Evolutionary conservation across 1,140 invertebrate species (phyloP).

Genomic region (Drosophila kanapiae): DNA sequence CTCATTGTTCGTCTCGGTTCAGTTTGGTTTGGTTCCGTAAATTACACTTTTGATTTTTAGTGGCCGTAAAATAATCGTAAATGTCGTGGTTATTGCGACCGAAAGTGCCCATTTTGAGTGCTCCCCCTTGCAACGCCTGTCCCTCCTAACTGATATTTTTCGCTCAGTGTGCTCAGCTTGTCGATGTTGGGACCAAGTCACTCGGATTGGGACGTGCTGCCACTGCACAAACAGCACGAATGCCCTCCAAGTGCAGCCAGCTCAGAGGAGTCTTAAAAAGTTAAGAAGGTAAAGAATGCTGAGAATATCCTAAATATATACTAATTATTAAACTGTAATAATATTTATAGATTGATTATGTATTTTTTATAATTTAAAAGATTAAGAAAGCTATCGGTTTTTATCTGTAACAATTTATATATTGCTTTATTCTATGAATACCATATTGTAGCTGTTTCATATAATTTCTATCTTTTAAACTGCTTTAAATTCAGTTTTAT

Average conservation of each 20-base stretch:
- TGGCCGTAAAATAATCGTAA: conserved; percentile 85
- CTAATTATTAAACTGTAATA: accelerated
- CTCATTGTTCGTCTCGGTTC: conserved; percentile 66
- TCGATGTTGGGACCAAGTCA: conserved; percentile 30
- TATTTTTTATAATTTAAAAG: neutral
- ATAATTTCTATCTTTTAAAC: too few species aligned
- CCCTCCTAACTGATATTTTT: conserved; percentile 75
- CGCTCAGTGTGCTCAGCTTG: conserved; percentile 70
- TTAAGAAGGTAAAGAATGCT: neutral
- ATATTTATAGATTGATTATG: neutral
- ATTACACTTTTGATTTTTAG: conserved; percentile 85
- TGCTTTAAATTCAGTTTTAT: too few species aligned
- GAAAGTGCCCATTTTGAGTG: conserved; percentile 83
- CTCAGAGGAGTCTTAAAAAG: neutral
- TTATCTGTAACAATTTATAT: too few species aligned
- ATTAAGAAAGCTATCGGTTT: too few species aligned
- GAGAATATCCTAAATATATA: neutral
- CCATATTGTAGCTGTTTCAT: too few species aligned
- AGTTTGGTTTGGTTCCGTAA: conserved; percentile 80
- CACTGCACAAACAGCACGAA: conserved; percentile 69
- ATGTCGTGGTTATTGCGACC: conserved; percentile 85
- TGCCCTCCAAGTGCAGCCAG: conserved; percentile 37
- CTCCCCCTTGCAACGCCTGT: conserved; percentile 22
- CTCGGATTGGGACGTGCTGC: conserved; percentile 65
- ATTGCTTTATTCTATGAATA: too few species aligned